Evolutionary conservation across 2,113 vertebrate genomes (phyloP), one percentile per base, ranked within the genome.

Genomic region (Xiphophorus couchianus): DNA sequence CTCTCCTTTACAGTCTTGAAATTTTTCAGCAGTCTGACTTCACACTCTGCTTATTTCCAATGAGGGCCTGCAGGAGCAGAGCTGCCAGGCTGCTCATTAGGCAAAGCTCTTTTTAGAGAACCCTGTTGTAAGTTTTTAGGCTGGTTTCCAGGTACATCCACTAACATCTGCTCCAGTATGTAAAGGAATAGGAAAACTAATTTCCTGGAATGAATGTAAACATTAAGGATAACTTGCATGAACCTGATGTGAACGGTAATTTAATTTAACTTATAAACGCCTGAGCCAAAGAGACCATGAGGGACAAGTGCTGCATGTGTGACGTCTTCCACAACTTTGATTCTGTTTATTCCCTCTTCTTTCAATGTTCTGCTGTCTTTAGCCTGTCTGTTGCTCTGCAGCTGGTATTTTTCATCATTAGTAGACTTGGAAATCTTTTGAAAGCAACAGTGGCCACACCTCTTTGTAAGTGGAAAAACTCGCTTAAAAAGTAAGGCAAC

Each of bases 371-470:
- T 31, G n/a, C 58, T 48, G 19, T 30, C 64, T 66, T 7, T 19
- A 13, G 54, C 66, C 62, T 51, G 3, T 15, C 14, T 75, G 15
- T 10, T 8, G 15, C 42, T n/a, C 33, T 73, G 27, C 29, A 29
- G 61, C 70, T 62, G 11, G 8, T 71, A 12, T 62, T 69, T 75
- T 44, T 65, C 54, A 14, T 44, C 62, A 42, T 15, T 15, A 31
- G 27, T 17, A 5, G 37, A 39, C 61, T 76, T 68, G 77, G 10
- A 28, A 66, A 81, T 61, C 61, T 10, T 62, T 39, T 65, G 44
- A 79, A 25, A 48, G 62, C 4, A 74, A 48, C 67, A 67, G 72
- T 25, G 29, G 19, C 63, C 63, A 68, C 30, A 42, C 29, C 37
- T 76, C 61, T 30, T 22, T 8, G 17, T 35, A 27, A 35, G 33